Evolutionary conservation across 2,113 vertebrate genomes (phyloP).

Genomic region (Lonchura striata): DNA sequence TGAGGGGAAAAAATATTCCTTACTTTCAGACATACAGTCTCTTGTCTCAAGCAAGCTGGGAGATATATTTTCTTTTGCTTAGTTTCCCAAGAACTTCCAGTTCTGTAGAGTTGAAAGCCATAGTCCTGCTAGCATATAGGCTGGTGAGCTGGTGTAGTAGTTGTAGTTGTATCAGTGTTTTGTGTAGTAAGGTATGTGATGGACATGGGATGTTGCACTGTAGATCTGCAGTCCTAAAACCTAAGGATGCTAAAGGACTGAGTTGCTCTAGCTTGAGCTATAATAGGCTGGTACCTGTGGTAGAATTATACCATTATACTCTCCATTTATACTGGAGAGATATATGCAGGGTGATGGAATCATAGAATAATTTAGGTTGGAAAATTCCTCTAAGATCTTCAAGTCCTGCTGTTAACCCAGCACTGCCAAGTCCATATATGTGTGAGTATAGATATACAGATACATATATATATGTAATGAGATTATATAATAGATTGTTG

Average conservation of each 20-base stretch:
- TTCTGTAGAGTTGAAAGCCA: not conserved
- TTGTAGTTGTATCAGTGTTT: not conserved
- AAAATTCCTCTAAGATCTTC: not conserved
- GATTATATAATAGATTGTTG: not conserved
- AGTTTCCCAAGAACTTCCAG: not conserved
- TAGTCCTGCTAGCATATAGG: not conserved
- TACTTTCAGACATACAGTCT: not conserved
- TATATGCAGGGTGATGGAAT: not conserved
- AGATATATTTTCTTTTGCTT: not conserved
- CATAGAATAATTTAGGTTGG: not conserved
- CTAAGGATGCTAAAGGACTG: not conserved
- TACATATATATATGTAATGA: not conserved
- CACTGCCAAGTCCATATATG: not conserved
- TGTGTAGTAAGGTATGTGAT: not conserved
- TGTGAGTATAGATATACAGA: accelerated
- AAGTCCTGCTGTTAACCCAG: not conserved
- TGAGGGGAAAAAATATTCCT: not conserved
- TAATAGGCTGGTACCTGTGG: not conserved
- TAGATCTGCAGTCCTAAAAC: not conserved
- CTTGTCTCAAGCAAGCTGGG: not conserved
- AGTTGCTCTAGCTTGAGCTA: not conserved
- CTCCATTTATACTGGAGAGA: not conserved
- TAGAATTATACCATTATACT: not conserved
- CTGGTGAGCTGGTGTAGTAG: not conserved
- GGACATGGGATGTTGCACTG: not conserved